A percentile compares a stretch with the other conserved stretches of the same genome.
These are phyloP conservation scores for Adelosebastes latens DNA, from an alignment of 2,797 vertebrate genomes.

Conservation along the genomic window DNA sequence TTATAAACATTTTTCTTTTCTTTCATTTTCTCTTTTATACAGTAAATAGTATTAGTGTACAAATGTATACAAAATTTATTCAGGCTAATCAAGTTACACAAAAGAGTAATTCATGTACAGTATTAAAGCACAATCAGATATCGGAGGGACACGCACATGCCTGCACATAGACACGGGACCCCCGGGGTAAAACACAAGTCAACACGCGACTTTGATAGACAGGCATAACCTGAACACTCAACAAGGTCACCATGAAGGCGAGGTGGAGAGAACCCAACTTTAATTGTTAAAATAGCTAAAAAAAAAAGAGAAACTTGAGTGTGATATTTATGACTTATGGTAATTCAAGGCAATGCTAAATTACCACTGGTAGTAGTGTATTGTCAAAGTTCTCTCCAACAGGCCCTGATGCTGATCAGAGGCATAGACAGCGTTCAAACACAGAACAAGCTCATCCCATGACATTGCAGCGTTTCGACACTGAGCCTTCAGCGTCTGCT, in stretches of 20 bases:
- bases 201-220: constrained; percentile 86
- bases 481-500: constrained; percentile 62
- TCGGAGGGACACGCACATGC: constrained; percentile 79
- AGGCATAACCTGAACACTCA: constrained; percentile 80
- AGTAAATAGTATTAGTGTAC: constrained; percentile 94
- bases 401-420: constrained; percentile 54
- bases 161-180: constrained; percentile 80
- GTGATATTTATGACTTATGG: constrained; percentile 33
- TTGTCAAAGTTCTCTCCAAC: constrained; percentile 62
- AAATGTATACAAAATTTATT: constrained; percentile 99
- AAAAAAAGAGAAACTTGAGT: not conserved
- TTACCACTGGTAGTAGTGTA: constrained; percentile 23
- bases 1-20: constrained; percentile 89
- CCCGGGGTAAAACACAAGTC: constrained; percentile 82
- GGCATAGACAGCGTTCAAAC: constrained; percentile 68
- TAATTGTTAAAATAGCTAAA: not conserved
- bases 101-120: constrained; percentile 89
- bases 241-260: constrained; percentile 59
- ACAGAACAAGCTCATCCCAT: constrained; percentile 76
- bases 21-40: constrained; percentile 82
- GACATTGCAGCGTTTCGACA: constrained; percentile 75
- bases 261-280: constrained; percentile 59
- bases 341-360: constrained; percentile 67
- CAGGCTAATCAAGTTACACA: constrained; percentile 95
- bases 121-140: constrained; percentile 91